Evolutionary conservation across 2,888 invertebrate species (phyloP).

Genomic region (Tupiocoris notatus): DNA sequence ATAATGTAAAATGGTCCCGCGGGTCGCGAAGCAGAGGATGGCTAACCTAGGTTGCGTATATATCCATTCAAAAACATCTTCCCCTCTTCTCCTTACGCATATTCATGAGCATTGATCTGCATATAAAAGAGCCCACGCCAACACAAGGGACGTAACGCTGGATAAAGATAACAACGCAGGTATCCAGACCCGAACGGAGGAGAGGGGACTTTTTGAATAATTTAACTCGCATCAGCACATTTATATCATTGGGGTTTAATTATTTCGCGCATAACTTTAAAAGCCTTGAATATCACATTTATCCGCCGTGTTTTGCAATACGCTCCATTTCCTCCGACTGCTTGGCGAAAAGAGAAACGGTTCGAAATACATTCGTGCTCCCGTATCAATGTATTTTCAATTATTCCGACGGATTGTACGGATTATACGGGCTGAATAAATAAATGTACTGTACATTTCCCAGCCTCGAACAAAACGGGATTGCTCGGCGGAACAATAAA

Average conservation of each 20-base stretch:
- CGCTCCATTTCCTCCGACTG: background rate
- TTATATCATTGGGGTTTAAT: background rate
- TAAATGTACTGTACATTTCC: too few relatives aligned
- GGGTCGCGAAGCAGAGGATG: background rate
- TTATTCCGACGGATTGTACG: too few relatives aligned
- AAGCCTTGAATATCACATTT: background rate
- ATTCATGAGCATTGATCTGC: constrained; percentile 31
- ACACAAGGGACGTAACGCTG: background rate
- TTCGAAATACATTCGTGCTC: background rate
- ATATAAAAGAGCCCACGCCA: constrained; percentile 22
- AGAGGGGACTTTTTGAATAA: background rate
- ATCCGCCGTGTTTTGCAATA: background rate
- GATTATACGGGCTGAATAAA: too few relatives aligned
- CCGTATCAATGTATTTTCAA: too few relatives aligned
- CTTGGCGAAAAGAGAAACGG: background rate
- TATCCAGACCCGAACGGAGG: background rate
- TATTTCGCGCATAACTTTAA: background rate
- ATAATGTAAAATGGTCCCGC: background rate
- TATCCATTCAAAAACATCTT: background rate
- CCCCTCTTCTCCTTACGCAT: background rate
- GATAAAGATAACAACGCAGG: background rate
- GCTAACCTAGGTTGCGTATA: background rate
- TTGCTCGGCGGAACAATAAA: too few relatives aligned
- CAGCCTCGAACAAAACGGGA: too few relatives aligned
- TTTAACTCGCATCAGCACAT: background rate